A percentile compares a stretch with the other conserved stretches of the same genome.
Evolutionary conservation across 2,888 invertebrate species (phyloP).

Genomic region (Norana najaformis): DNA sequence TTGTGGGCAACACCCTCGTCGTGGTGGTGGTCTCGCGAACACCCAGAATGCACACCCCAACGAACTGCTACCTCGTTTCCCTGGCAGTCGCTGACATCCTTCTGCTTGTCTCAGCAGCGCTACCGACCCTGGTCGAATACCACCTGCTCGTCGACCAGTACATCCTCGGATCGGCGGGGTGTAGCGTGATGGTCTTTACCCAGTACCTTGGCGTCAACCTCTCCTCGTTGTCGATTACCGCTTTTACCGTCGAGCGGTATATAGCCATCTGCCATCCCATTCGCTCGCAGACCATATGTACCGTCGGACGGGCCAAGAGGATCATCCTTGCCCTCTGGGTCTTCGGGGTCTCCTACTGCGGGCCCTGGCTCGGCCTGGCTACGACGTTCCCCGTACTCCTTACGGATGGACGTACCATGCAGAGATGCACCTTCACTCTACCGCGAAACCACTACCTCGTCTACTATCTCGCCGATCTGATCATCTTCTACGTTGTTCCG

Average conservation of each 20-base stretch:
- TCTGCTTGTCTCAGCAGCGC: conserved; percentile 67
- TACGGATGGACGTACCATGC: conserved; percentile 31
- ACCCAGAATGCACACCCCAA: conserved; percentile 67
- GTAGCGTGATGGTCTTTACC: conserved; percentile 66
- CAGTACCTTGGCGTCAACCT: conserved; percentile 70
- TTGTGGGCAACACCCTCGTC: conserved; percentile 68
- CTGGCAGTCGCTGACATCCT: conserved; percentile 69
- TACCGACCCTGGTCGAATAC: conserved; percentile 64
- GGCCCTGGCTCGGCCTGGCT: conserved; percentile 19
- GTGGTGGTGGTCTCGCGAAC: conserved; percentile 64
- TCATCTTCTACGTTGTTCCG: conserved; percentile 69
- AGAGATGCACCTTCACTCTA: conserved; percentile 65
- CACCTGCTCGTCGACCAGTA: conserved; percentile 64
- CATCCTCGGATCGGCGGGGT: conserved; percentile 66
- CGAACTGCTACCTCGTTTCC: conserved; percentile 70
- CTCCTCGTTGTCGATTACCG: conserved; percentile 69
- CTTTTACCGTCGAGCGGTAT: conserved; percentile 71
- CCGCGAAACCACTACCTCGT: conserved; percentile 63
- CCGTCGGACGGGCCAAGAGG: conserved; percentile 17
- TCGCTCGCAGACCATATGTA: background rate
- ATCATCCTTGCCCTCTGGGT: conserved; percentile 20
- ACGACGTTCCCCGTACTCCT: background rate
- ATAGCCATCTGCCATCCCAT: conserved; percentile 65
- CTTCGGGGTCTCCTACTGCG: conserved; percentile 26
- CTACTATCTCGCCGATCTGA: conserved; percentile 68